Percentiles rank a stretch among this genome's conserved stretches.
phyloP scores from a whole-genome alignment of 2,888 invertebrate genomes.

The Philereme vetulata region DNA sequence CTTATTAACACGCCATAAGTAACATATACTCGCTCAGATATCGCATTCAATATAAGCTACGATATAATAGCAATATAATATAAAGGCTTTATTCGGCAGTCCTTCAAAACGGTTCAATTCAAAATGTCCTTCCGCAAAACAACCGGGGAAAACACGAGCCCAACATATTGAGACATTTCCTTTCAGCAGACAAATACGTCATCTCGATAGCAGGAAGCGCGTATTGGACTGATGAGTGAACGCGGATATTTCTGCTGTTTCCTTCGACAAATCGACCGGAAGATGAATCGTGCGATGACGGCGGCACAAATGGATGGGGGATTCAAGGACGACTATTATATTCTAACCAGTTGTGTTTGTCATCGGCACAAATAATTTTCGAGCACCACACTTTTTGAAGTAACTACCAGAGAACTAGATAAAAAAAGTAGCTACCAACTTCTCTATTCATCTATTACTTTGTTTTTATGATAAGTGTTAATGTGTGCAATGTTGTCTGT shows the following conservation, averaged over 20 bases:
- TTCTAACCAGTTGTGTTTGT: neutral
- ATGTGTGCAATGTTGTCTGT: no score
- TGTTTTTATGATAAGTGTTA: no score
- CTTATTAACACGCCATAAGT: no score
- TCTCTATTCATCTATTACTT: no score
- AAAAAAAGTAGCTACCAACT: no score
- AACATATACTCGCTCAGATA: no score
- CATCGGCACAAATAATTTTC: neutral
- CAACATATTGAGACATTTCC: constrained; percentile 31
- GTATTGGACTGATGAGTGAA: constrained; percentile 36
- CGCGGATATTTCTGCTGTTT: constrained; percentile 58
- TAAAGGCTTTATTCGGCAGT: no score
- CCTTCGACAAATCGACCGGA: constrained; percentile 51
- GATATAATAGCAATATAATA: no score
- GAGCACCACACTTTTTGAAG: no score
- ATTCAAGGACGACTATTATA: neutral
- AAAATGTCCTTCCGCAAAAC: neutral
- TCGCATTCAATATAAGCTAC: no score
- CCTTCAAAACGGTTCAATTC: no score
- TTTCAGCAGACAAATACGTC: constrained; percentile 34
- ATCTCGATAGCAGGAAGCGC: constrained; percentile 38
- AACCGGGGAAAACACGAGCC: constrained; percentile 10
- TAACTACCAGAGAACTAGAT: no score
- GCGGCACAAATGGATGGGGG: neutral
- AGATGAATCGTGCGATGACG: constrained; percentile 53